Conservation (phyloP, 2,797 vertebrate genomes). For the Artibeus jamaicensis region DNA sequence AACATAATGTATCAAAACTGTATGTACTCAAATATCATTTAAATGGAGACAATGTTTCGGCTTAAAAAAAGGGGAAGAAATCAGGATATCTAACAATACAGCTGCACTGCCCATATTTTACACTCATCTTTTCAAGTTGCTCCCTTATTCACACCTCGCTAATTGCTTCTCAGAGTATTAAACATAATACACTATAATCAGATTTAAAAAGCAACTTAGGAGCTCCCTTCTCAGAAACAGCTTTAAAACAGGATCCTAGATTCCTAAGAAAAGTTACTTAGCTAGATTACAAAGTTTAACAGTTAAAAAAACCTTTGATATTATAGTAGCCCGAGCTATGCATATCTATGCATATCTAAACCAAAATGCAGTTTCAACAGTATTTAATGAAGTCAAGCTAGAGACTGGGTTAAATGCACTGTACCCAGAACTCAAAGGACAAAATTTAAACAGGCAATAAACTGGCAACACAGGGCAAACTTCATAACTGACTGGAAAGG, state of each 20-base stretch:
- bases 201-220: not conserved
- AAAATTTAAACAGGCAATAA: slow-evolving; percentile 43
- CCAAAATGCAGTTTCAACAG: not conserved
- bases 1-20: not conserved
- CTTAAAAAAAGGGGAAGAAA: not conserved
- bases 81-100: not conserved
- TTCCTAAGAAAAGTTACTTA: not conserved
- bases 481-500: not conserved
- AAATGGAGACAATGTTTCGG: not conserved
- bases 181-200: not conserved
- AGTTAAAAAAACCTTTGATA: not conserved
- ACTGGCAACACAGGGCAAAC: slow-evolving; percentile 29
- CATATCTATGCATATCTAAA: too few relatives aligned
- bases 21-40: slow-evolving; percentile 3
- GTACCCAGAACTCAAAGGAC: slow-evolving; percentile 38
- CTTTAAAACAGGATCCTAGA: slow-evolving; percentile 27
- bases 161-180: not conserved
- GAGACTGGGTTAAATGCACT: not conserved
- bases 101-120: not conserved
- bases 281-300: slow-evolving; percentile 14
- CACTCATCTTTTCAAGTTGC: not conserved
- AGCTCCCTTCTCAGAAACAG: not conserved
- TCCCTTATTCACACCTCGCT: not conserved
- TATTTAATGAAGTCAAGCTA: not conserved
- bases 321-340: not conserved